A percentile compares a stretch with the other conserved stretches of the same genome.
Conservation (phyloP, 2,888 invertebrate species). For the Tenodera sinensis region DNA sequence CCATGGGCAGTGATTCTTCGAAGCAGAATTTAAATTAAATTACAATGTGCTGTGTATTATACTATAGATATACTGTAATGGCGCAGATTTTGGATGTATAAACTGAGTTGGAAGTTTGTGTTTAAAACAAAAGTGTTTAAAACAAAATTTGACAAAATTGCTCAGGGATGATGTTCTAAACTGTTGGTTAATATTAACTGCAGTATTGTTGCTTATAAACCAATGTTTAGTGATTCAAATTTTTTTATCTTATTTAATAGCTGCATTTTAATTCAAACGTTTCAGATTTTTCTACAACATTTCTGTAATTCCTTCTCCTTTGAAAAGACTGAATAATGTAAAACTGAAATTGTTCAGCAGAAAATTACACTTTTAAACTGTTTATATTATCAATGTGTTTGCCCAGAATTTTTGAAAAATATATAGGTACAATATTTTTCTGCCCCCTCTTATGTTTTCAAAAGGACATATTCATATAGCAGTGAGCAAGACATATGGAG, state of each 20-base stretch:
- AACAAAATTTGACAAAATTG: background rate
- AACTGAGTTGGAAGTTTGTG: background rate
- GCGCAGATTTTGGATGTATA: background rate
- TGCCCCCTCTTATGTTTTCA: too few relatives aligned
- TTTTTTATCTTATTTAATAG: background rate
- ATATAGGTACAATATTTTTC: too few relatives aligned
- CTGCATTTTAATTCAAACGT: too few relatives aligned
- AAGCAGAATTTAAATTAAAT: background rate
- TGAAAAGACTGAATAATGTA: too few relatives aligned
- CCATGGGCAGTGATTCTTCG: background rate
- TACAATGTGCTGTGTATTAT: background rate
- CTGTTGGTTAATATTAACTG: background rate
- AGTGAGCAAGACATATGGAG: too few relatives aligned
- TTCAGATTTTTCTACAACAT: too few relatives aligned
- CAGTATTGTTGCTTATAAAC: background rate
- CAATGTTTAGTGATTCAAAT: background rate
- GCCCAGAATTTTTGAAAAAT: too few relatives aligned
- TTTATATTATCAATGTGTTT: too few relatives aligned
- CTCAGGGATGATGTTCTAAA: background rate
- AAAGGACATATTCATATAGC: too few relatives aligned
- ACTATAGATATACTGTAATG: background rate
- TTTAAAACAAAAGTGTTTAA: background rate
- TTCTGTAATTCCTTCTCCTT: too few relatives aligned
- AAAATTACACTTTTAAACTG: too few relatives aligned
- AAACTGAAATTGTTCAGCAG: too few relatives aligned